Evolutionary conservation across 2,888 invertebrate genomes (phyloP).

Genomic region (Diaphora mendica): DNA sequence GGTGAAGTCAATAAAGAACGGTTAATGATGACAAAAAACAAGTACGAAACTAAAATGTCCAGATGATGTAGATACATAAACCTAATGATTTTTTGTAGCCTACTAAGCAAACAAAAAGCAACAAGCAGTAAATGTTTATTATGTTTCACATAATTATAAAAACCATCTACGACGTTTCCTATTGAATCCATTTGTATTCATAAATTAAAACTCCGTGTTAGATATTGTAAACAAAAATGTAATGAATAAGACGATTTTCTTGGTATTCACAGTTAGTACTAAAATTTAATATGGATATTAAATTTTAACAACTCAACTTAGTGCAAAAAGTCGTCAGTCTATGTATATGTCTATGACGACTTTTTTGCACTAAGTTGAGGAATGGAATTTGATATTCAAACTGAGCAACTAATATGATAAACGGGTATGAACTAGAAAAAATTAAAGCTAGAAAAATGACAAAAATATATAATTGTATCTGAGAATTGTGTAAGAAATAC

Average conservation of each 20-base stretch:
- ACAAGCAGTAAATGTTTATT: background rate
- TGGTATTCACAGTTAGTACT: background rate
- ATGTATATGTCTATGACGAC: no score
- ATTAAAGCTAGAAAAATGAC: background rate
- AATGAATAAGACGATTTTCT: background rate
- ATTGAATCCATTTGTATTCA: background rate
- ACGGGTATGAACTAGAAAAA: background rate
- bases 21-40: background rate
- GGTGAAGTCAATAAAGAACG: background rate
- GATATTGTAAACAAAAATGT: background rate
- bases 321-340: no score
- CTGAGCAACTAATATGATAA: background rate
- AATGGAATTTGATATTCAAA: background rate
- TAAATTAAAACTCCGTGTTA: background rate
- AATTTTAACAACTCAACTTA: no score
- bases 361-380: background rate
- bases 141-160: background rate
- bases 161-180: background rate
- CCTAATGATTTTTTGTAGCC: background rate
- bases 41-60: background rate
- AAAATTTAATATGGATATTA: background rate
- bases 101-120: background rate
- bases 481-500: background rate
- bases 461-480: background rate
- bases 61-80: background rate